Base-by-base conservation (phyloP, 2,888 invertebrate species). In the Spodoptera exigua region DNA sequence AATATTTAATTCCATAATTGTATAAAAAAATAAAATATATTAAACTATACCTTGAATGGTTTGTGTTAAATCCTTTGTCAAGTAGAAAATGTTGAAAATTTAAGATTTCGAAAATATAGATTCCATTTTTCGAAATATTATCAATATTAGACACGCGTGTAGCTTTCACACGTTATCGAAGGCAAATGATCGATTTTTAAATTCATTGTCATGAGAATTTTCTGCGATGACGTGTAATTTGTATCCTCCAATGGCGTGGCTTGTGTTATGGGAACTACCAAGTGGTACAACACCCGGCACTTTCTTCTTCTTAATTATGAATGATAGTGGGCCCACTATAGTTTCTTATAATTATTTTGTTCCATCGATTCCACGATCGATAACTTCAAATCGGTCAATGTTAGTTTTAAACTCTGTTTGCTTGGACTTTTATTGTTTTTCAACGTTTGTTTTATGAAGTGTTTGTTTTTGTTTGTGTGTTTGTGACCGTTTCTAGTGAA, bases 271-370 rank as follows among this genome's bases (percentile, higher is more conserved):
- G 67, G 91, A 93, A 82, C 36, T 1, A 3, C 18, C 93, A 89
- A 53, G 63, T 92, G 92, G 51, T 48, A 41, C 51, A 78, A 74
- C 86, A 85, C 76, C 82, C 78, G 84, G 82, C 76, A 70, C 78
- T 83, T 86, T 88, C 88, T 86, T 85, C 63, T 53, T 72, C 72
- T 92, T 81, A 90, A 92, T 89, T 86, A 89, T 93, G 72, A 56
- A 93, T 86, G 80, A 74, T 59, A 53, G 67, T 70, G 70, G 56
- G 65, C 68, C 59, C 43, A 36, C 66, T 39, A 66, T 61, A 58
- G 56, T 71, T 70, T 80, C 76, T 79, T 52, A 61, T 70, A 74
- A 71, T 74, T 72, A 70, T 66, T 37, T 62, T 61, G 45, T 53
- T 48, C 48, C 47, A 73, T 82, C 76, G 80, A 81, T 83, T 78